Conservation (phyloP, 2,113 vertebrate species). For the Pardalotus punctatus region DNA sequence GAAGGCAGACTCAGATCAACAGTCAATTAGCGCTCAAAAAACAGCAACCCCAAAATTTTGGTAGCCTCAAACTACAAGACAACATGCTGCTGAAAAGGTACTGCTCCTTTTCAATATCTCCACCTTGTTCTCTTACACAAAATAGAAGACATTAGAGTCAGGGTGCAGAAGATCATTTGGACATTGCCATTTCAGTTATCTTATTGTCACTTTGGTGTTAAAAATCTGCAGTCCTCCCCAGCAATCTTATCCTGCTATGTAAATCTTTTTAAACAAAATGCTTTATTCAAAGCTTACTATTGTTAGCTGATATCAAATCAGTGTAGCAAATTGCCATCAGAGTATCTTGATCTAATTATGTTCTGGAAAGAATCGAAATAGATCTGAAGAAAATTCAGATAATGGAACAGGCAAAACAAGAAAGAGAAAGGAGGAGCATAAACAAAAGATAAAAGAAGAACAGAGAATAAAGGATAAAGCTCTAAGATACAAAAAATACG, state of each 20-base stretch:
- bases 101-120: neutral
- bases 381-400: constrained; percentile 66
- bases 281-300: constrained; percentile 48
- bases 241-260: constrained; percentile 61
- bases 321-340: neutral
- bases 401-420: constrained; percentile 52
- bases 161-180: neutral
- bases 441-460: constrained; percentile 65
- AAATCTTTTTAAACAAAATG: constrained; percentile 52
- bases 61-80: neutral
- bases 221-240: constrained; percentile 34
- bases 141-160: neutral
- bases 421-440: constrained; percentile 60
- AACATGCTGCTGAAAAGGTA: neutral
- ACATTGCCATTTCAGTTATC: constrained; percentile 29
- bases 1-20: neutral
- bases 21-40: neutral
- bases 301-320: constrained; percentile 42
- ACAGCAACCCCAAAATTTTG: neutral
- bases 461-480: constrained; percentile 37
- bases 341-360: constrained; percentile 60
- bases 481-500: constrained; percentile 44
- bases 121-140: neutral
- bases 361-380: constrained; percentile 48
- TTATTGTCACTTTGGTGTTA: constrained; percentile 28